Evolutionary conservation across 2,113 vertebrate species (phyloP).

Genomic region (Chrysochloris asiatica): DNA sequence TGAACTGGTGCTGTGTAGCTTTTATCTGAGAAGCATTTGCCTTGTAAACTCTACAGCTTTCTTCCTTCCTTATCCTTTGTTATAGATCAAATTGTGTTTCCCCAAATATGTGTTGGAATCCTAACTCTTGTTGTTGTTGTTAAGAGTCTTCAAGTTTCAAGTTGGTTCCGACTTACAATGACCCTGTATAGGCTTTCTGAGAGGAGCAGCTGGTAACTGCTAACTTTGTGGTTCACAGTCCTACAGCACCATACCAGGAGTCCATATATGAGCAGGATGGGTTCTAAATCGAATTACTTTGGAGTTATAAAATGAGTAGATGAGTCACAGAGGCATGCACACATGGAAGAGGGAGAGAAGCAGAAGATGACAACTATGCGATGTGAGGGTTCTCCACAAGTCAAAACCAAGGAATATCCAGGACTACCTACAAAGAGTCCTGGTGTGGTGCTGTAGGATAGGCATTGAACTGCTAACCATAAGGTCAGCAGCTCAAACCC

Average conservation of each 20-base stretch:
- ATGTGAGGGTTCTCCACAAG: background rate
- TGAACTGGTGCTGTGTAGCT: background rate
- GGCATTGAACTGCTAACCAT: too few relatives aligned
- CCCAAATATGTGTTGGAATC: background rate
- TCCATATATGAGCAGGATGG: background rate
- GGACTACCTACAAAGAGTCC: too few relatives aligned
- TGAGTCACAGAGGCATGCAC: background rate
- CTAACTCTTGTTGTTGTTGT: too few relatives aligned
- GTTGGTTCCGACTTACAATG: too few relatives aligned
- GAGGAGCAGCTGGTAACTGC: too few relatives aligned
- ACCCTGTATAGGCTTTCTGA: too few relatives aligned
- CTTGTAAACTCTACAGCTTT: background rate
- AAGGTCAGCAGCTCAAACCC: too few relatives aligned
- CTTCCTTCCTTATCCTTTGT: background rate
- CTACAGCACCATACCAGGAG: too few relatives aligned
- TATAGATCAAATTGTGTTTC: background rate
- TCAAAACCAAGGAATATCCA: too few relatives aligned
- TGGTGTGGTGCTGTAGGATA: too few relatives aligned
- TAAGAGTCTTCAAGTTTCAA: too few relatives aligned
- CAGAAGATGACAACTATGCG: background rate
- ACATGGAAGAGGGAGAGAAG: background rate
- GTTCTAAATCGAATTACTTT: background rate
- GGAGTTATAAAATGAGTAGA: background rate
- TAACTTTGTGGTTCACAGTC: too few relatives aligned
- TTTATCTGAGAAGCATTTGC: slow-evolving; percentile 9